Evolutionary conservation across 2,888 invertebrate species (phyloP).

Genomic region (Ichneumoninae sp.): DNA sequence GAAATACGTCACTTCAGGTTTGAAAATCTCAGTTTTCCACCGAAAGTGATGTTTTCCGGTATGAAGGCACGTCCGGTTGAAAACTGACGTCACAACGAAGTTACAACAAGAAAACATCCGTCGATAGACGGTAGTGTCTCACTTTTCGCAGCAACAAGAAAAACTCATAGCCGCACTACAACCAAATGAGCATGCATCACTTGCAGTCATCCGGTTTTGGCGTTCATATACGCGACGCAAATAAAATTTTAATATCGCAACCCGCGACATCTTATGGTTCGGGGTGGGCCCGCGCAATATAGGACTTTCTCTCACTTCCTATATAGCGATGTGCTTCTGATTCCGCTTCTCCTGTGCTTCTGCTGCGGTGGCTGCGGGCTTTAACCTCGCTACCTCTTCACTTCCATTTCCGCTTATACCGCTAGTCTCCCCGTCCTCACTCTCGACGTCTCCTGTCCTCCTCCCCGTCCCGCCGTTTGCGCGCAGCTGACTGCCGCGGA

Average conservation of each 20-base stretch:
- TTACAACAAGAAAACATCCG: background rate
- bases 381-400: constrained; percentile 59
- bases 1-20: too few relatives aligned
- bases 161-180: background rate
- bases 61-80: too few relatives aligned
- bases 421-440: constrained; percentile 40
- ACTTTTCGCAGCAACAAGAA: background rate
- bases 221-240: constrained; percentile 17
- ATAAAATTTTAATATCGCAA: constrained; percentile 57
- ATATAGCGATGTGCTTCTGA: constrained; percentile 37
- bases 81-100: too few relatives aligned
- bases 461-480: constrained; percentile 54
- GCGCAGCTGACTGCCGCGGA: constrained; percentile 67
- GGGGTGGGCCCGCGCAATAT: constrained; percentile 28
- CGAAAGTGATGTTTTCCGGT: too few relatives aligned
- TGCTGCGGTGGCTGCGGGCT: constrained; percentile 58
- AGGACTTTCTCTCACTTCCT: constrained; percentile 56
- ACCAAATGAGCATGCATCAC: constrained; percentile 15
- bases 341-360: constrained; percentile 24
- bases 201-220: constrained; percentile 35
- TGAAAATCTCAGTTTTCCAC: too few relatives aligned
- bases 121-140: background rate
- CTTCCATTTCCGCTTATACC: constrained; percentile 67
- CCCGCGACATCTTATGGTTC: background rate
- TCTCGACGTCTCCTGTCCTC: constrained; percentile 32